Base-by-base conservation (phyloP, 1,140 invertebrate genomes). In the Colletes latitarsis region DNA sequence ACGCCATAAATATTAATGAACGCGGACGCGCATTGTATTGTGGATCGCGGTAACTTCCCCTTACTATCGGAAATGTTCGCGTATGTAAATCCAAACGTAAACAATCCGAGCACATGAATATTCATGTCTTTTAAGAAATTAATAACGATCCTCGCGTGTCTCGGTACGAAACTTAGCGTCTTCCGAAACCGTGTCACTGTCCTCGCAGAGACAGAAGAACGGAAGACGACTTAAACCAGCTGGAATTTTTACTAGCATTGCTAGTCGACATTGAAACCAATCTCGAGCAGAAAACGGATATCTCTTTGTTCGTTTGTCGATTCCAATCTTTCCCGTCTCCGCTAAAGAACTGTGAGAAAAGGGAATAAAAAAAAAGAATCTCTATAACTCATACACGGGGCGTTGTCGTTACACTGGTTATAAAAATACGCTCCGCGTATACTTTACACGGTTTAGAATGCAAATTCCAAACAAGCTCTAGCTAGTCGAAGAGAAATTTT, bases 91-190 rank as follows among this genome's bases (percentile, higher is more conserved):
- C 60, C 3, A 1, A 17, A 0, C 4, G 21, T 67, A 52, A 49
- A 67, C 64, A 52, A 67, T 49, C 46, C n/a, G 43, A 15, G n/a
- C 46, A 60, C 53, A 81, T 83, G 71, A 83, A 83, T 83, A 83
- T 83, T 71, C 43, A 83, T 66, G 82, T 9, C 78, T 15, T 81
- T 83, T 81, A 81, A 83, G 82, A 81, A 83, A 83, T 71, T 81
- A 71, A 70, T 71, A 81, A 76, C 82, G 57, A 75, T 12, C 49
- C 49, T 68, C 39, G 49, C 43, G 64, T 30, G 43, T 55, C 52
- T 6, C 17, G 60, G 52, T 46, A 46, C 43, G 43, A 46, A 46
- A 46, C 5, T 3, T 46, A 9, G 43, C 43, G 43, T 46, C 43
- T 46, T 46, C 43, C 9, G 43, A 46, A 6, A 8, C 6, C 43